These are phyloP conservation scores for Parauchenoglanis punctatus DNA, from an alignment of 2,797 vertebrate species.

Conservation along the genomic window DNA sequence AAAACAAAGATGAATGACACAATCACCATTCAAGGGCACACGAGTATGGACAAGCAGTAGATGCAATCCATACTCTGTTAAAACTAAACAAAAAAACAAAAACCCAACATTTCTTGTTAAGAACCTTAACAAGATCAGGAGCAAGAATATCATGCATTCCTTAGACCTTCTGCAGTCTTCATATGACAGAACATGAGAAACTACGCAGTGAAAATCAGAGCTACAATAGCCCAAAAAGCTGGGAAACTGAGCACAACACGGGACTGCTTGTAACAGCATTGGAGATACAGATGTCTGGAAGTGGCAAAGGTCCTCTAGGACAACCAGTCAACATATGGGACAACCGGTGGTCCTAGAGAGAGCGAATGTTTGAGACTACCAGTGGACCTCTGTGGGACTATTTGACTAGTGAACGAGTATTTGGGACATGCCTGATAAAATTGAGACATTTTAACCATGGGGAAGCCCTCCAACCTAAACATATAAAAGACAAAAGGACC, in stretches of 20 bases:
- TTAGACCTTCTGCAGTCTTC: neutral
- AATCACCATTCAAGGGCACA: neutral
- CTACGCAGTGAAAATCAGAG: neutral
- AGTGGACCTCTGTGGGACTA: neutral
- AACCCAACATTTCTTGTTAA: neutral
- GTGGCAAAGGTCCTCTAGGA: neutral
- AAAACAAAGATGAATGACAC: neutral
- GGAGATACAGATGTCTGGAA: neutral
- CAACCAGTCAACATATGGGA: neutral
- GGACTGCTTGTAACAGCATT: neutral
- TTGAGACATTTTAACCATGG: neutral
- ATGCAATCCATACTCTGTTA: neutral
- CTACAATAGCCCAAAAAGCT: neutral
- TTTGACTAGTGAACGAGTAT: neutral
- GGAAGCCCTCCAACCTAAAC: neutral
- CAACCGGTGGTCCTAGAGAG: no score
- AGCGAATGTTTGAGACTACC: neutral
- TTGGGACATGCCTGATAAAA: neutral
- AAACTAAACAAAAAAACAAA: neutral
- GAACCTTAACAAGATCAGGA: neutral
- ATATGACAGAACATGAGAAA: neutral
- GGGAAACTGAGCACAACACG: neutral
- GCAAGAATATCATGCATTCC: neutral
- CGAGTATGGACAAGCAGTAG: neutral
- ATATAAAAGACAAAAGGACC: neutral